Conservation (phyloP, 2,888 invertebrate genomes). For the Cerastoderma edule region DNA sequence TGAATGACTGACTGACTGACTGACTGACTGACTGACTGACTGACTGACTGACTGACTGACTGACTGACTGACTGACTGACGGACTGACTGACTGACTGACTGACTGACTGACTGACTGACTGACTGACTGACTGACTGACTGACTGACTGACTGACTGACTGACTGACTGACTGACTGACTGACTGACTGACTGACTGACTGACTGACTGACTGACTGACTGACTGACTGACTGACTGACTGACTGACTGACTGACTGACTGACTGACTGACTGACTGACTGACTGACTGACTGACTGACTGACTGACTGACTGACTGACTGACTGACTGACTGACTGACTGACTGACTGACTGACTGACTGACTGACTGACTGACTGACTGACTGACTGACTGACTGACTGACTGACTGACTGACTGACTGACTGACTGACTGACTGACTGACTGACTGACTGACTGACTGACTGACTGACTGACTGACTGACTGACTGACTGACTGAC, state of each 20-base stretch:
- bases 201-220: slow-evolving; percentile 52
- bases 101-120: slow-evolving; percentile 49
- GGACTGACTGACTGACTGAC: slow-evolving; percentile 44
- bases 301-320: background rate
- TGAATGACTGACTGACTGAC: slow-evolving; percentile 37
- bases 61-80: slow-evolving; percentile 41
- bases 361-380: slow-evolving; percentile 40
- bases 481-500: background rate
- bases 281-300: slow-evolving; percentile 52
- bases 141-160: slow-evolving; percentile 51
- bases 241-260: slow-evolving; percentile 54
- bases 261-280: slow-evolving; percentile 50
- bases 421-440: slow-evolving; percentile 20
- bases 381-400: slow-evolving; percentile 39
- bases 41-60: slow-evolving; percentile 37
- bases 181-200: slow-evolving; percentile 53
- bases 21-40: slow-evolving; percentile 43
- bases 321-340: slow-evolving; percentile 1
- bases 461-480: background rate
- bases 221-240: slow-evolving; percentile 51
- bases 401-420: slow-evolving; percentile 3
- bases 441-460: background rate
- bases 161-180: slow-evolving; percentile 52
- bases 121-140: slow-evolving; percentile 52
- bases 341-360: slow-evolving; percentile 49